phyloP scores from a whole-genome alignment of 2,113 vertebrate species.

The Verasper variegatus region DNA sequence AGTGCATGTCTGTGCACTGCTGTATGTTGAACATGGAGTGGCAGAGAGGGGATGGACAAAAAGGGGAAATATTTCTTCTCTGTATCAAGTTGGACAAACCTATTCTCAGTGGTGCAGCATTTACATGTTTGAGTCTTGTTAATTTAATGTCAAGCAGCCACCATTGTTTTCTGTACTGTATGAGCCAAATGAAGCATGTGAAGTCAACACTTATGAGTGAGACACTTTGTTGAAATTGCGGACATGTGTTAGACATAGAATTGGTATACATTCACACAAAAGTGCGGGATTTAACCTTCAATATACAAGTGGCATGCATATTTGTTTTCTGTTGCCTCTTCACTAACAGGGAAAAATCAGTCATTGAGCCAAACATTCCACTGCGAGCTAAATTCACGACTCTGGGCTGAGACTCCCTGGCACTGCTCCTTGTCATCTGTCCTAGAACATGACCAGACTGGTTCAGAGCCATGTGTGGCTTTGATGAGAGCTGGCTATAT shows the following conservation, averaged over 20 bases:
- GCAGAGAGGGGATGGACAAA: not conserved
- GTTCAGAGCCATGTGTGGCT: constrained; percentile 49
- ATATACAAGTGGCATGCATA: not conserved
- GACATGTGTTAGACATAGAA: too few species aligned
- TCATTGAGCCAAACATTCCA: not conserved
- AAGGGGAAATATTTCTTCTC: not conserved
- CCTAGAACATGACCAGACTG: constrained; percentile 50
- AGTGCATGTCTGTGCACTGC: not conserved
- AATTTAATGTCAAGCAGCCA: too few species aligned
- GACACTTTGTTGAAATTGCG: too few species aligned
- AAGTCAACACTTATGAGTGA: too few species aligned
- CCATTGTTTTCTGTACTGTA: too few species aligned
- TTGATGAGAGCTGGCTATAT: constrained; percentile 46
- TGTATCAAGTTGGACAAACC: not conserved
- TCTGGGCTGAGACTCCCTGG: constrained; percentile 45
- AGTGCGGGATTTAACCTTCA: too few species aligned
- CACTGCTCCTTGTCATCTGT: constrained; percentile 55
- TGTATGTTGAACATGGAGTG: not conserved
- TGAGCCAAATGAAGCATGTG: too few species aligned
- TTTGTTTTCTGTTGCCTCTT: not conserved
- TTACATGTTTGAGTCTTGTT: not conserved
- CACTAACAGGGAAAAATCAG: not conserved
- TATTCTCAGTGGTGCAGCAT: not conserved
- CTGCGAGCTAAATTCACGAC: constrained; percentile 12
- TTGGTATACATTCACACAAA: too few species aligned